Conservation (phyloP, 2,888 invertebrate species). For the Amiota communis region DNA sequence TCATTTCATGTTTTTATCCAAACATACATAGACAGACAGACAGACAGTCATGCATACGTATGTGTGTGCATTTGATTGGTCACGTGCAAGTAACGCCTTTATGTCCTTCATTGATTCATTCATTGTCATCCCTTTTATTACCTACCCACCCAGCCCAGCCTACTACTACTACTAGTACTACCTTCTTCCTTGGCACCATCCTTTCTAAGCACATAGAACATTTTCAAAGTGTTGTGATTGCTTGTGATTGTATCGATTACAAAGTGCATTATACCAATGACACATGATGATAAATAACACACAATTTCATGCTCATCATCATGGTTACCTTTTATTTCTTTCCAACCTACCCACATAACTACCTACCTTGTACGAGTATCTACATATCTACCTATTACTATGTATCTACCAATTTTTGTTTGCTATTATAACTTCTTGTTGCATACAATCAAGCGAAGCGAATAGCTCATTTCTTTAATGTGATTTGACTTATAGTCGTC, state of each 20-base stretch:
- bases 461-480: too few species aligned
- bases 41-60: background rate
- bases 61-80: conserved; percentile 20
- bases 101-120: background rate
- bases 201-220: too few species aligned
- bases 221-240: conserved; percentile 57
- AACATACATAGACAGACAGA: background rate
- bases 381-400: too few species aligned
- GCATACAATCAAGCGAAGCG: too few species aligned
- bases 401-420: too few species aligned
- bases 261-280: conserved; percentile 62
- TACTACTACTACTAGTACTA: background rate
- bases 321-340: background rate
- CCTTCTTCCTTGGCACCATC: conserved; percentile 31
- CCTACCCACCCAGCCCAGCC: background rate
- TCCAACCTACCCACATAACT: background rate
- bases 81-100: conserved; percentile 15
- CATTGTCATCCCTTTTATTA: background rate
- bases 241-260: conserved; percentile 66
- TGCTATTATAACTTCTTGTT: too few species aligned
- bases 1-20: background rate
- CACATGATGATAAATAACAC: conserved; percentile 62
- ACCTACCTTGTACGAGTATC: too few species aligned
- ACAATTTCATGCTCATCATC: background rate
- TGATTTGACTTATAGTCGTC: too few species aligned